Evolutionary conservation across 2,113 vertebrate species (phyloP).

Genomic region (Monarcha castaneiventris): DNA sequence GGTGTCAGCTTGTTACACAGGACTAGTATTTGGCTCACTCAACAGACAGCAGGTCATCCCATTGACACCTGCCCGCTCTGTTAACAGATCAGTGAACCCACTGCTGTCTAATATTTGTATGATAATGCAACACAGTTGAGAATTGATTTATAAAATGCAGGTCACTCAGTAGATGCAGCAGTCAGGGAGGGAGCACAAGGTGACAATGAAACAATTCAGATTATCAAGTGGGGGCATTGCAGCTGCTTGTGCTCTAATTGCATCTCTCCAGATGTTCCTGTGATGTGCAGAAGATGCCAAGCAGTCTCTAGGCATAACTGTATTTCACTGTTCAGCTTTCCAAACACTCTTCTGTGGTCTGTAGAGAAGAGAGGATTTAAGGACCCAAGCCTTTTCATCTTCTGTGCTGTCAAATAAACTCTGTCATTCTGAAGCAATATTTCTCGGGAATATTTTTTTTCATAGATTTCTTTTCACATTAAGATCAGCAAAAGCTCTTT

Average conservation of each 20-base stretch:
- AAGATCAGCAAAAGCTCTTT: constrained; percentile 47
- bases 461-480: constrained; percentile 40
- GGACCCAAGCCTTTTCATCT: constrained; percentile 15
- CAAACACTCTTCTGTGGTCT: background rate
- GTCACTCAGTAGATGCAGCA: background rate
- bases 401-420: constrained; percentile 31
- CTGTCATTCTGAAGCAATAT: constrained; percentile 42
- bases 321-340: constrained; percentile 3
- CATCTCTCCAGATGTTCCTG: constrained; percentile 27
- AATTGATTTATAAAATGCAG: background rate
- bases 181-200: background rate
- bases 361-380: constrained; percentile 3
- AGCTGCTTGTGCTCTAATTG: constrained; percentile 11
- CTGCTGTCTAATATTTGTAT: background rate
- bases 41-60: background rate
- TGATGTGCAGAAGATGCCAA: background rate
- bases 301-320: background rate
- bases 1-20: background rate
- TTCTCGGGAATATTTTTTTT: constrained; percentile 17
- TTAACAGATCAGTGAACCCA: background rate
- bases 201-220: background rate
- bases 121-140: background rate
- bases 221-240: background rate
- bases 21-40: background rate
- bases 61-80: background rate